Conservation (phyloP, 2,113 vertebrate genomes). For the Cynoglossus semilaevis region DNA sequence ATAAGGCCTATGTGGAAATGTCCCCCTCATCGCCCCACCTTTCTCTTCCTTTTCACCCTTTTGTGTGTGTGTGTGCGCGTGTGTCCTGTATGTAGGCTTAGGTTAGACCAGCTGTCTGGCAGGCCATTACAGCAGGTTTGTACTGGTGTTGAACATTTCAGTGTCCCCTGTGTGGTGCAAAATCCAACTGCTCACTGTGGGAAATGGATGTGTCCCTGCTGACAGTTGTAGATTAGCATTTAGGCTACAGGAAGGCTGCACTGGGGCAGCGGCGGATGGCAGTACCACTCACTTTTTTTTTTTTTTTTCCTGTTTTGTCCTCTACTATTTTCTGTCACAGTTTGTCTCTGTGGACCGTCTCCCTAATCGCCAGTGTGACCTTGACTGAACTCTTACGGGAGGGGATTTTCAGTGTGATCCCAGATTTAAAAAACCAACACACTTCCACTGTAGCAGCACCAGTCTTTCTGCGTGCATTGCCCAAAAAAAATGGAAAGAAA, state of each 20-base stretch:
- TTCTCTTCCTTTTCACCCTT: conserved; percentile 61
- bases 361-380: conserved; percentile 76
- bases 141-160: conserved; percentile 43
- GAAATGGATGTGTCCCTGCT: neutral
- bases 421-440: conserved; percentile 77
- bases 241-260: neutral
- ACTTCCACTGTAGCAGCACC: conserved; percentile 61
- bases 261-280: neutral
- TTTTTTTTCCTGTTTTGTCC: conserved; percentile 8
- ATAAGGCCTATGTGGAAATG: conserved; percentile 52
- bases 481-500: conserved; percentile 31
- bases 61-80: conserved; percentile 19
- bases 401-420: conserved; percentile 80
- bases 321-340: conserved; percentile 21
- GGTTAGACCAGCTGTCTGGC: conserved; percentile 68
- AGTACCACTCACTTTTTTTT: conserved; percentile 2
- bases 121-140: conserved; percentile 58
- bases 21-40: conserved; percentile 41
- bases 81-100: conserved; percentile 42
- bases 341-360: conserved; percentile 61
- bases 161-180: conserved; percentile 51
- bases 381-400: conserved; percentile 75
- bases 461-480: conserved; percentile 53
- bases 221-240: neutral
- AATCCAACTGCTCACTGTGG: conserved; percentile 13